phyloP scores from a whole-genome alignment of 1,140 invertebrate species.

The Mycetomoellerius zeteki region DNA sequence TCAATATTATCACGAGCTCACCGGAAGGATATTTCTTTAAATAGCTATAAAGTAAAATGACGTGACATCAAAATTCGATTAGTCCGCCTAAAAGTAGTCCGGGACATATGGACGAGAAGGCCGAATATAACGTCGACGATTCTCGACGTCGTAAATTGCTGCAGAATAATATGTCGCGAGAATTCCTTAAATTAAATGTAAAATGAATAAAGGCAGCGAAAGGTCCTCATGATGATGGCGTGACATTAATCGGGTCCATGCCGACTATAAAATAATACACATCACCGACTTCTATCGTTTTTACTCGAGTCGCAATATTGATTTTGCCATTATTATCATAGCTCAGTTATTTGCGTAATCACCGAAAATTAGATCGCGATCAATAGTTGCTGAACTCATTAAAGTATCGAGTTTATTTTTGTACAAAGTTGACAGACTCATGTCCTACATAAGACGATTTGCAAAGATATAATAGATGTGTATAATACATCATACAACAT shows the following conservation, averaged over 20 bases:
- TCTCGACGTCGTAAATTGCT: slow-evolving; percentile 36
- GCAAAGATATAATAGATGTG: slow-evolving; percentile 20
- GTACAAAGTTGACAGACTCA: neutral
- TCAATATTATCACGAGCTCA: slow-evolving; percentile 59
- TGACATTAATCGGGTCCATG: slow-evolving; percentile 12
- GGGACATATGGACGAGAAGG: neutral
- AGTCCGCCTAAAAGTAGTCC: slow-evolving; percentile 34
- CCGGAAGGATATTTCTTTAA: slow-evolving; percentile 53
- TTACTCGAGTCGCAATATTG: slow-evolving; percentile 13
- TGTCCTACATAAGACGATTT: neutral
- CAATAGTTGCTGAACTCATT: neutral
- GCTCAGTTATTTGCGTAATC: slow-evolving; percentile 59
- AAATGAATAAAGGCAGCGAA: slow-evolving; percentile 30
- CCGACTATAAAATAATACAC: neutral
- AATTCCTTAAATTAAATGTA: slow-evolving; percentile 47
- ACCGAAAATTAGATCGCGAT: slow-evolving; percentile 48
- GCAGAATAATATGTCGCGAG: slow-evolving; percentile 20
- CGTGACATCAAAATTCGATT: slow-evolving; percentile 55
- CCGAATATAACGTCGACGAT: slow-evolving; percentile 7
- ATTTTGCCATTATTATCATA: slow-evolving; percentile 42
- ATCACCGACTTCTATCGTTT: neutral
- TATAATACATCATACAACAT: no score
- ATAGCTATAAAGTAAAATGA: slow-evolving; percentile 50
- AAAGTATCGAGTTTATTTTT: slow-evolving; percentile 1
- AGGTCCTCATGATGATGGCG: slow-evolving; percentile 15